A percentile compares a stretch with the other conserved stretches of the same genome.
Evolutionary conservation across 2,113 vertebrate genomes (phyloP).

Genomic region (Ammodytes marinus): DNA sequence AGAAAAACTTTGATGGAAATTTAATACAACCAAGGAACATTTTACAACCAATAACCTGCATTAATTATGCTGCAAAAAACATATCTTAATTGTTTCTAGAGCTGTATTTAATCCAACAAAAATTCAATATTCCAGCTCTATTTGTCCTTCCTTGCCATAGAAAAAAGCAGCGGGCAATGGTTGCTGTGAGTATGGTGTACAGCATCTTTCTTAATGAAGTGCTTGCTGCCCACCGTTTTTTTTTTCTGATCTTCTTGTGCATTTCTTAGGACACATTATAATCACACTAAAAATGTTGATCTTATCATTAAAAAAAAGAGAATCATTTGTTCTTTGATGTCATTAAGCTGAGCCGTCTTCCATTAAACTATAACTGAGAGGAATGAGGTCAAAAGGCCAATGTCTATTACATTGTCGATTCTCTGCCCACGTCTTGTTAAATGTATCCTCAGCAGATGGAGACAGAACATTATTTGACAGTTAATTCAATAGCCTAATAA

Average conservation of each 20-base stretch:
- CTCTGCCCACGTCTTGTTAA: slow-evolving; percentile 31
- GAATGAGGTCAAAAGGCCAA: slow-evolving; percentile 33
- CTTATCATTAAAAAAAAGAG: not conserved
- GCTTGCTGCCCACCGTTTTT: not conserved
- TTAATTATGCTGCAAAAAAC: no score
- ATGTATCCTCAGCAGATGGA: slow-evolving; percentile 27
- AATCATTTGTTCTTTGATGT: slow-evolving; percentile 5
- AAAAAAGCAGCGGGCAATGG: not conserved
- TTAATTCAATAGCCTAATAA: slow-evolving; percentile 41
- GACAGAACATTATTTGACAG: slow-evolving; percentile 36
- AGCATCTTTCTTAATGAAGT: not conserved
- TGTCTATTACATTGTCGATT: slow-evolving; percentile 15
- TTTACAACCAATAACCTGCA: not conserved
- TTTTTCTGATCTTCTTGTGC: not conserved
- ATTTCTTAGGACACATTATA: not conserved
- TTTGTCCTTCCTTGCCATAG: not conserved
- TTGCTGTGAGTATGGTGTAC: not conserved
- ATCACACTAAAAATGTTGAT: not conserved
- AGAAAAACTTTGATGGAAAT: no score
- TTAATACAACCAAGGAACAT: not conserved
- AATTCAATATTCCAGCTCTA: not conserved
- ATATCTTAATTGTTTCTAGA: no score
- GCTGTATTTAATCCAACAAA: no score
- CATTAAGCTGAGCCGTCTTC: slow-evolving; percentile 3
- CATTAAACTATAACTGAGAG: not conserved